Evolutionary conservation across 2,888 invertebrate species (phyloP), one percentile per base, ranked within the genome.

Genomic region (Agrilus mali): DNA sequence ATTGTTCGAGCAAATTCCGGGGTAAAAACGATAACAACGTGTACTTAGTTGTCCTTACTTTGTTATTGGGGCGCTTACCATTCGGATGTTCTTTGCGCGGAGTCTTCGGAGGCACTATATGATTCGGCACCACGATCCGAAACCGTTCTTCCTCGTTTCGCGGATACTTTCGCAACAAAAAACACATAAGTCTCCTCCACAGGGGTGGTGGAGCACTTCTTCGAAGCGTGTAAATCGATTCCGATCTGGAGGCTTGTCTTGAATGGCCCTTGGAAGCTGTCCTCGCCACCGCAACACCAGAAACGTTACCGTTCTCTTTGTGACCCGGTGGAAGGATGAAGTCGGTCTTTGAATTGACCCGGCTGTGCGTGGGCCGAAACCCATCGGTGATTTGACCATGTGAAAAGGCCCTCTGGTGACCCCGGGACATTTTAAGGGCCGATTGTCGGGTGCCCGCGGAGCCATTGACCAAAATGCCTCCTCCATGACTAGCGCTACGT

Each of bases 1-100:
- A 95, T 71, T 97, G 96, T 71, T 96, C 95, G 67, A 95, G 78
- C 48, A 97, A 73, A 70, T 96, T 96, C 68, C 94, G 87, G 45
- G 96, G 95, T 61, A 97, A 70, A 70, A 97, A 97, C 55, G 90
- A 93, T 53, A 94, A 71, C 46, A 90, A 61, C 17, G 93, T 93
- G 67, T 97, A 97, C 70, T 96, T 95, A 42, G 93, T 93, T 66
- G 94, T 94, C 65, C 89, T 78, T 61, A 94, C 84, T 69, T 84
- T 78, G 66, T 94, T 94, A 61, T 82, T 77, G 55, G 85, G 78
- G 61, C 82, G 80, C 40, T 75, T 71, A n/a, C 84, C 84, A 61
- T 89, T 90, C 1, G 90, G 88, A 63, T 89, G 88, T 51, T 83
- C 82, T 55, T 81, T 81, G 37, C 76, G 74, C 8, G 86, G 83